phyloP scores from a whole-genome alignment of 2,888 invertebrate species.

The Stenoptilia bipunctidactyla region DNA sequence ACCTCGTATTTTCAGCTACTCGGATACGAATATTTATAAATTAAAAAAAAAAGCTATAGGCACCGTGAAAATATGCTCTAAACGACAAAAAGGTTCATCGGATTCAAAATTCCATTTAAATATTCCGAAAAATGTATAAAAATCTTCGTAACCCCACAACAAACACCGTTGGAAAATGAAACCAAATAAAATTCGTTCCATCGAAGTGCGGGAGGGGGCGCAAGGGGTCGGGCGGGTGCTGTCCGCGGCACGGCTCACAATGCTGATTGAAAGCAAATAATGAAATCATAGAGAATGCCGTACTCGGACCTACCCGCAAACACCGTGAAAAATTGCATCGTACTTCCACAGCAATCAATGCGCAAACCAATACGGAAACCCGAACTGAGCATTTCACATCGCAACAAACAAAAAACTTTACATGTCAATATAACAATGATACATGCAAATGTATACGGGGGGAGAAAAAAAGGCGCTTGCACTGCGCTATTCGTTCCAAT shows the following conservation, averaged over 20 bases:
- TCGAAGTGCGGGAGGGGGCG: slow-evolving; percentile 21
- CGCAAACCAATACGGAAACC: too few species aligned
- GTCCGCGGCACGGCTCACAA: slow-evolving; percentile 38
- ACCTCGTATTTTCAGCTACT: too few species aligned
- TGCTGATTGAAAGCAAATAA: slow-evolving; percentile 71
- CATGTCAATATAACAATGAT: too few species aligned
- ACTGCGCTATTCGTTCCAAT: slow-evolving; percentile 4
- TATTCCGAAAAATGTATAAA: slow-evolving; percentile 25
- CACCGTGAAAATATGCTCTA: too few species aligned
- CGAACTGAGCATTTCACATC: too few species aligned
- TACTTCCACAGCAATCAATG: too few species aligned
- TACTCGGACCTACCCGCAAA: slow-evolving; percentile 41
- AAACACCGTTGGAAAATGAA: slow-evolving; percentile 64
- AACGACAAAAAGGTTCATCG: too few species aligned
- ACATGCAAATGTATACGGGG: too few species aligned
- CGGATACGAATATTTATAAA: too few species aligned
- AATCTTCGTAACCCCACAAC: slow-evolving; percentile 52
- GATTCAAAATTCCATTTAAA: slow-evolving; percentile 16
- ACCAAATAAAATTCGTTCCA: slow-evolving; percentile 59
- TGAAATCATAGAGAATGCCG: slow-evolving; percentile 63
- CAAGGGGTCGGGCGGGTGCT: slow-evolving; percentile 11
- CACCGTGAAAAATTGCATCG: slow-evolving; percentile 36
- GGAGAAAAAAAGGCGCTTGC: too few species aligned
- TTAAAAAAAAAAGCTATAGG: too few species aligned
- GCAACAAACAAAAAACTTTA: too few species aligned